Base-by-base conservation (phyloP, 2,113 vertebrate genomes). In the Isichthys henryi region DNA sequence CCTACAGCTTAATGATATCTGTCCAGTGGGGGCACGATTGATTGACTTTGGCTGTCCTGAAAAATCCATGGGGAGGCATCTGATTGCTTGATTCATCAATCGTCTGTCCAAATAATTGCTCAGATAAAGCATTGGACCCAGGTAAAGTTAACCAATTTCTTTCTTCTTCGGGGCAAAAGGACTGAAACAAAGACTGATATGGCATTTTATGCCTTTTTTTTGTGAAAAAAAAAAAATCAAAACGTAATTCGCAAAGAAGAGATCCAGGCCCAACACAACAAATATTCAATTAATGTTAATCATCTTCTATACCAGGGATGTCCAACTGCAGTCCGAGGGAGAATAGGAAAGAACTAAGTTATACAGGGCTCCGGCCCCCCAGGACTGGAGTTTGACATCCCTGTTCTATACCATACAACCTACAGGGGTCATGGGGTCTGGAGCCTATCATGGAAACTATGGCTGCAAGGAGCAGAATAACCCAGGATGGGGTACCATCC, bases 81-180 rank as follows among this genome's bases (percentile, higher is more conserved):
- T 92, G 90, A 92, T 91, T 91, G 91, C 50, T 90, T 89, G 48
- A 91, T 89, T 87, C 89, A 93, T 92, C 91, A 92, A 91, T 91
- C 88, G 91, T 91, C 89, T 88, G 89, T 88, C 88, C 84, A 53
- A 49, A 89, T 91, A 91, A 91, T 91, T 88, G 74, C 92, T 92
- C 89, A 90, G 53, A 89, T 31, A 83, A 88, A 88, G 88, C 91
- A 91, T 88, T 84, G 90, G 50, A 74, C 35, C 77, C 23, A 77
- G 56, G 5, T 53, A 35, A 86, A 39, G 50, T 90, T 88, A 45
- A 35, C 80, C 88, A 89, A 86, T 87, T 88, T 88, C 86, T 88
- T 70, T 45, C 84, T 85, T 48, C 85, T 6, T 2, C 3, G 19
- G 45, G 23, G 70, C 56, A 89, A 35, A 87, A 87, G 48, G 48